Evolutionary conservation across 2,113 vertebrate species (phyloP).

Genomic region (Tretioscincus oriximinensis): DNA sequence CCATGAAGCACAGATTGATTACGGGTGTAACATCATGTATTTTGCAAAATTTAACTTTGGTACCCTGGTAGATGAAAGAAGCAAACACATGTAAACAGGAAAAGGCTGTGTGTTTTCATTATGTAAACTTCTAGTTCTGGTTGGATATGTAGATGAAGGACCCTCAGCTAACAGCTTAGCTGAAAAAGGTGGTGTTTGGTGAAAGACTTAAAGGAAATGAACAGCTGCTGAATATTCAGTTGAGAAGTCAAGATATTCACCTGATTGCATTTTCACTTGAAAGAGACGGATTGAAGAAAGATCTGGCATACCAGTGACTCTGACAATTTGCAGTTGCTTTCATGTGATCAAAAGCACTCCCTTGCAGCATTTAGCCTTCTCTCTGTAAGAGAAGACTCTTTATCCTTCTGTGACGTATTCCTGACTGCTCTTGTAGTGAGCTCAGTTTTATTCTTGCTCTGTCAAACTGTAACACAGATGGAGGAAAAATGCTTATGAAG

Average conservation of each 20-base stretch:
- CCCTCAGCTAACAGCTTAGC: neutral
- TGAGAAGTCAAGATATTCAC: slow-evolving; percentile 29
- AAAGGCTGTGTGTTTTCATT: neutral
- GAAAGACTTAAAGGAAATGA: neutral
- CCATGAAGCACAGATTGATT: neutral
- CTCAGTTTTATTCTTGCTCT: slow-evolving; percentile 49
- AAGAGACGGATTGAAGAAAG: slow-evolving; percentile 11
- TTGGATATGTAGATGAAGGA: neutral
- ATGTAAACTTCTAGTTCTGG: neutral
- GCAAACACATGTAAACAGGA: neutral
- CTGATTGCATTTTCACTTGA: slow-evolving; percentile 42
- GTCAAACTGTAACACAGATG: slow-evolving; percentile 41
- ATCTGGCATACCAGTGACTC: slow-evolving; percentile 26
- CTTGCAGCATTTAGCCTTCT: slow-evolving; percentile 21
- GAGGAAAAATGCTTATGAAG: slow-evolving; percentile 45
- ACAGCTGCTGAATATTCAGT: slow-evolving; percentile 31
- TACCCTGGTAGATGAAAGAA: neutral
- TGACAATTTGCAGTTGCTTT: slow-evolving; percentile 33
- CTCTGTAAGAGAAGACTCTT: slow-evolving; percentile 21
- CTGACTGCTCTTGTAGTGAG: slow-evolving; percentile 35
- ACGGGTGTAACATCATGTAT: neutral
- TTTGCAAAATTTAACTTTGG: neutral
- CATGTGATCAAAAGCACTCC: slow-evolving; percentile 31
- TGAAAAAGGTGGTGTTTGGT: neutral
- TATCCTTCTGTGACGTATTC: slow-evolving; percentile 48